Conservation (phyloP, 2,113 vertebrate genomes). For the Spea multiplicata region DNA sequence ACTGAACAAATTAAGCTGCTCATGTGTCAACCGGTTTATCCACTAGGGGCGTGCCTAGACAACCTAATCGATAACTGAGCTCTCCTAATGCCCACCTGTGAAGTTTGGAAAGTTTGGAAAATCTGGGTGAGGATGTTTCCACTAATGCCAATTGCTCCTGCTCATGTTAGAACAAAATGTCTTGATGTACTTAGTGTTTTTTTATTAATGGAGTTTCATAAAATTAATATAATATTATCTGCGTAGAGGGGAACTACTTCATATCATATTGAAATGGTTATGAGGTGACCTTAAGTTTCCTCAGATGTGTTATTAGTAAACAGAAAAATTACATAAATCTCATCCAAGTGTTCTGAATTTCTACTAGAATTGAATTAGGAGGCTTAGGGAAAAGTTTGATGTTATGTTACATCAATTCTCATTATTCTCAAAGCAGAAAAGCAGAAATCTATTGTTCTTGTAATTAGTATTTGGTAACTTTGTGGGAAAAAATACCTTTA, state of each 20-base stretch:
- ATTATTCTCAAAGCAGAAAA: constrained; percentile 33
- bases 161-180: no score
- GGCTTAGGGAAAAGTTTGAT: constrained; percentile 8
- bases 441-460: constrained; percentile 24
- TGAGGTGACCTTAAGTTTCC: constrained; percentile 15
- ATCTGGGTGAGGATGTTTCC: no score
- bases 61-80: no score
- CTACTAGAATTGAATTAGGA: background rate
- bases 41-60: no score
- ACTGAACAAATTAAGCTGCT: no score
- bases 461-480: constrained; percentile 41
- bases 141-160: no score
- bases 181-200: background rate
- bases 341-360: constrained; percentile 11
- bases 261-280: constrained; percentile 19
- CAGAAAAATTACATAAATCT: constrained; percentile 24
- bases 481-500: background rate
- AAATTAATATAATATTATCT: constrained; percentile 2
- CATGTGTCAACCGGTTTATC: no score
- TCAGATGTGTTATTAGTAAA: constrained; percentile 36
- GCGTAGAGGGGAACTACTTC: background rate
- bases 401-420: constrained; percentile 36
- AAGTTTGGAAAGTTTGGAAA: no score
- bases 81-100: no score
- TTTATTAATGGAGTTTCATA: background rate